These are phyloP conservation scores for Drosophila pseudoananassae DNA, from an alignment of 1,140 invertebrate species.

Conservation along the genomic window DNA sequence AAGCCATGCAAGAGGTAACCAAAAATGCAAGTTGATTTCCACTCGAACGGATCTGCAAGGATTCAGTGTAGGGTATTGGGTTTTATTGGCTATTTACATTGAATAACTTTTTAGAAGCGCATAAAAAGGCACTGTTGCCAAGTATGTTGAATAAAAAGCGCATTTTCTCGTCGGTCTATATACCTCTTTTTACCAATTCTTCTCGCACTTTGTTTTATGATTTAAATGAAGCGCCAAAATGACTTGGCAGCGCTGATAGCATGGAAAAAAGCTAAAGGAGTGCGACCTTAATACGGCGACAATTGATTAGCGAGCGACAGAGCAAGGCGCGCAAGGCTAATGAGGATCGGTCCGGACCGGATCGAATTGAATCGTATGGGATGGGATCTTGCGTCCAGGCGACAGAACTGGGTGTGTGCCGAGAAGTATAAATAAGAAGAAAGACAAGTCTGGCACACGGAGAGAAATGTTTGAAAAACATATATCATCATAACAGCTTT, in stretches of 20 bases:
- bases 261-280: constrained; percentile 23
- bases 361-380: background rate
- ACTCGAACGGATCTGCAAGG: constrained; percentile 39
- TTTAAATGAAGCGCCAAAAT: constrained; percentile 71
- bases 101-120: background rate
- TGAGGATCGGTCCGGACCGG: constrained; percentile 43
- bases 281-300: constrained; percentile 72
- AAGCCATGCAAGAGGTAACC: constrained; percentile 31
- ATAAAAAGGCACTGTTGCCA: background rate
- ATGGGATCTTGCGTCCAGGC: constrained; percentile 12
- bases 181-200: background rate
- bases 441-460: constrained; percentile 2
- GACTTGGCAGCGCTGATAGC: constrained; percentile 62
- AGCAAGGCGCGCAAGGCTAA: constrained; percentile 65
- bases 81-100: too few relatives aligned
- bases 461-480: background rate
- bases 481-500: background rate
- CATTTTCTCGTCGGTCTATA: constrained; percentile 10
- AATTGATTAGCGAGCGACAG: constrained; percentile 74
- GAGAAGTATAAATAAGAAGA: background rate
- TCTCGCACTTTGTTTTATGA: constrained; percentile 63
- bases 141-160: background rate
- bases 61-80: background rate
- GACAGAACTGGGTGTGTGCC: constrained; percentile 37
- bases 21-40: constrained; percentile 60